Conservation (phyloP, 2,888 invertebrate species). For the Lysandra bellargus region DNA sequence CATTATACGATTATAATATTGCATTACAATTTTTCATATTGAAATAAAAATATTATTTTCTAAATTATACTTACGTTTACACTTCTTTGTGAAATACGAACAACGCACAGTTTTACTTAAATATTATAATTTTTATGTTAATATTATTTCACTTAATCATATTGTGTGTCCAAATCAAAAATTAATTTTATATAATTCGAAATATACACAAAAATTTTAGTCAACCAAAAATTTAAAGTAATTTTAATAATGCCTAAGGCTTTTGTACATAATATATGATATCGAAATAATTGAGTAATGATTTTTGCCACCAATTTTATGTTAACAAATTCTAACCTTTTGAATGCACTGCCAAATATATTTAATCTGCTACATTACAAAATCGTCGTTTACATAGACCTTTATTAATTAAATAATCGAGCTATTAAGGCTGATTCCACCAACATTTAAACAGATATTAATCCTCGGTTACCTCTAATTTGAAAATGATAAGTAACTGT, state of each 20-base stretch:
- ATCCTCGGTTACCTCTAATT: not conserved
- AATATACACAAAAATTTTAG: not conserved
- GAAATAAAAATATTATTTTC: not conserved
- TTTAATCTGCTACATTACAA: not conserved
- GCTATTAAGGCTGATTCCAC: not conserved
- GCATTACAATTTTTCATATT: not conserved
- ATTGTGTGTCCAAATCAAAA: not conserved
- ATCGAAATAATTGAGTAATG: not conserved
- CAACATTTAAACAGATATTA: not conserved
- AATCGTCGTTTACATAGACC: conserved; percentile 24
- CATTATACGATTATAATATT: not conserved
- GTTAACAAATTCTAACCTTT: not conserved
- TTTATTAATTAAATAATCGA: conserved; percentile 17
- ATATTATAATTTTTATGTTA: not conserved
- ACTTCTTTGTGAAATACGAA: not conserved
- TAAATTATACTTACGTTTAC: not conserved
- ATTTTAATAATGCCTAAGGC: not conserved
- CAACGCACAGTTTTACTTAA: not conserved
- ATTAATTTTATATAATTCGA: not conserved
- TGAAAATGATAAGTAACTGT: conserved; percentile 4
- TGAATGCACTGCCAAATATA: conserved; percentile 20
- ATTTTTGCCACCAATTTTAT: not conserved
- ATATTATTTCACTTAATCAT: not conserved
- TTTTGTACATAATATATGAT: not conserved
- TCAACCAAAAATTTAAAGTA: not conserved